Conservation (phyloP, 2,888 invertebrate genomes). For the Sclerodermus sp. region DNA sequence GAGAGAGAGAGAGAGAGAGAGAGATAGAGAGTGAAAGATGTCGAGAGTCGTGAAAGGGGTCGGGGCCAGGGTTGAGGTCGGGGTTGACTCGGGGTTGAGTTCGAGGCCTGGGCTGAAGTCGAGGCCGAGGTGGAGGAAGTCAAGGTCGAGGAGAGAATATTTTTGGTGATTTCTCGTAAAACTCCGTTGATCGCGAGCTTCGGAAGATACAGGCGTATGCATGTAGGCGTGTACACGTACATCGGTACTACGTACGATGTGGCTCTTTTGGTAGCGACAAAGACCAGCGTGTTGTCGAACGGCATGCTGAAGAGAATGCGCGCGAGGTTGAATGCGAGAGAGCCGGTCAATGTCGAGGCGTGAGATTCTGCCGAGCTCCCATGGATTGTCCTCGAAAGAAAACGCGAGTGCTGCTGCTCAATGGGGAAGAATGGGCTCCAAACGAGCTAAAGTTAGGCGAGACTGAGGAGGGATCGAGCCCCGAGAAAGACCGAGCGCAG, state of each 20-base stretch:
- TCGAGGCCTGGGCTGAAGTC: no score
- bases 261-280: constrained; percentile 20
- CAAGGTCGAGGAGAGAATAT: no score
- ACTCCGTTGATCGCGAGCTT: no score
- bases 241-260: constrained; percentile 6
- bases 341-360: constrained; percentile 50
- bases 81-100: no score
- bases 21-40: no score
- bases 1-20: no score
- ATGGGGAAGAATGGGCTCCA: constrained; percentile 46
- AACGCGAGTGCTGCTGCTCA: constrained; percentile 45
- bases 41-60: no score
- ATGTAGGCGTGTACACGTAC: no score
- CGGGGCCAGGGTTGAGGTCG: no score
- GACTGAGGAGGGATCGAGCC: constrained; percentile 1
- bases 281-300: constrained; percentile 42
- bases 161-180: no score
- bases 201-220: no score
- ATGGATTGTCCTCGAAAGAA: constrained; percentile 40
- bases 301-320: constrained; percentile 38
- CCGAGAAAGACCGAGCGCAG: not conserved
- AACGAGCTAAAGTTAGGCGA: constrained; percentile 42
- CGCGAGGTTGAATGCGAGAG: constrained; percentile 26
- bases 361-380: constrained; percentile 39
- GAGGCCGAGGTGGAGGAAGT: no score